Evolutionary conservation across 2,113 vertebrate genomes (phyloP).

Genomic region (Apteryx mantelli): DNA sequence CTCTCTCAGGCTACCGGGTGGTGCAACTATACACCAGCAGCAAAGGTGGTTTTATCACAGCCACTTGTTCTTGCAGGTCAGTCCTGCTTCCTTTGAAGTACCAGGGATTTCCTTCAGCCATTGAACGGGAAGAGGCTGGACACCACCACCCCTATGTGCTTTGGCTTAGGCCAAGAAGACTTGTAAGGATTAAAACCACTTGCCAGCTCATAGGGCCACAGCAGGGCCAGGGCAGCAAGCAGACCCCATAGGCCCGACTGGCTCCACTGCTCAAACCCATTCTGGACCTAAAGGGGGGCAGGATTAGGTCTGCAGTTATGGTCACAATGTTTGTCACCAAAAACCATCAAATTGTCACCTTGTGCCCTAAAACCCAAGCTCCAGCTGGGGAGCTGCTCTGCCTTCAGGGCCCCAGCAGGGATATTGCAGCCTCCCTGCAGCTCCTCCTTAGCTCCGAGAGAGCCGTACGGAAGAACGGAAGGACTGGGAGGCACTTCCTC

Average conservation of each 20-base stretch:
- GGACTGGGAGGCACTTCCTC: not conserved
- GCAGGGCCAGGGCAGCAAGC: not conserved
- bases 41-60: not conserved
- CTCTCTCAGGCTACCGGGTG: not conserved
- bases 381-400: not conserved
- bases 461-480: not conserved
- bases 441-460: not conserved
- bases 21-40: not conserved
- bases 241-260: not conserved
- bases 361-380: not conserved
- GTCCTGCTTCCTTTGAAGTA: not conserved
- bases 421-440: rapidly evolving
- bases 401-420: not conserved
- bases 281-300: too few species aligned
- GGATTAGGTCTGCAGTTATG: not conserved
- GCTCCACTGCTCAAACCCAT: not conserved
- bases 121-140: not conserved
- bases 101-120: not conserved
- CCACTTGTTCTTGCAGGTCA: not conserved
- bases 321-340: not conserved
- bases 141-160: not conserved
- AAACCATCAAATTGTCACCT: not conserved
- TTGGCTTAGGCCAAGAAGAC: not conserved
- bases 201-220: not conserved
- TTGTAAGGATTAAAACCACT: not conserved